Evolutionary conservation across 1,140 invertebrate genomes (phyloP).

Genomic region (Drosophila pachea): DNA sequence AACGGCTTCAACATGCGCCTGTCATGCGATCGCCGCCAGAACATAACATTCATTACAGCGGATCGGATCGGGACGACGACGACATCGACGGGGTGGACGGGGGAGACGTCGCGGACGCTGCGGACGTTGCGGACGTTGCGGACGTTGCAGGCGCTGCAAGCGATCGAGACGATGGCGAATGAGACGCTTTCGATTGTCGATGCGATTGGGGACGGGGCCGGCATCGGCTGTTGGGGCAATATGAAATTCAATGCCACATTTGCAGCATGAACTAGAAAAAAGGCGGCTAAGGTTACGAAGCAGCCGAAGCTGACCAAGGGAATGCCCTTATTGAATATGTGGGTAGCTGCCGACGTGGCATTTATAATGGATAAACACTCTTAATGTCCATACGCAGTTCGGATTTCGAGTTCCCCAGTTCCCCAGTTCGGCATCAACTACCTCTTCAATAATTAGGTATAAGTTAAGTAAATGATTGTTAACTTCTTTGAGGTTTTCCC

Average conservation of each 20-base stretch:
- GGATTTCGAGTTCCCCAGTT: too few relatives aligned
- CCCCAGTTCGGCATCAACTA: too few relatives aligned
- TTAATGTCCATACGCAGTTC: too few relatives aligned
- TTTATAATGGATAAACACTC: too few relatives aligned
- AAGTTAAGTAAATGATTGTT: too few relatives aligned
- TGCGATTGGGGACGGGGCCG: conserved; percentile 41
- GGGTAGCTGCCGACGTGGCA: too few relatives aligned
- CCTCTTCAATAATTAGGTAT: too few relatives aligned
- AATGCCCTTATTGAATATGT: conserved; percentile 8
- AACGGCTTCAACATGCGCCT: conserved; percentile 76
- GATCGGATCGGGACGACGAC: conserved; percentile 24
- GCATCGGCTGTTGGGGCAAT: conserved; percentile 43
- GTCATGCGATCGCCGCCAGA: conserved; percentile 76
- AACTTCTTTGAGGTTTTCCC: too few relatives aligned
- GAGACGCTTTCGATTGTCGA: conserved; percentile 54
- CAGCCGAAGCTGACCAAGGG: background rate
- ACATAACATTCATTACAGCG: conserved; percentile 75
- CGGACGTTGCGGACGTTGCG: too few relatives aligned
- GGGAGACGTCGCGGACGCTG: too few relatives aligned
- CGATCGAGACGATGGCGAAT: conserved; percentile 17
- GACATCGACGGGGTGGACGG: background rate
- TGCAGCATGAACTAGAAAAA: conserved; percentile 69
- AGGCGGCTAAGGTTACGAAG: conserved; percentile 2
- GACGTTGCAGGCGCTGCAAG: background rate
- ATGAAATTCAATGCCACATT: conserved; percentile 77